Percentiles rank a stretch among this genome's conserved stretches.
phyloP scores from a whole-genome alignment of 2,113 vertebrate species.

The Thermophis baileyi region DNA sequence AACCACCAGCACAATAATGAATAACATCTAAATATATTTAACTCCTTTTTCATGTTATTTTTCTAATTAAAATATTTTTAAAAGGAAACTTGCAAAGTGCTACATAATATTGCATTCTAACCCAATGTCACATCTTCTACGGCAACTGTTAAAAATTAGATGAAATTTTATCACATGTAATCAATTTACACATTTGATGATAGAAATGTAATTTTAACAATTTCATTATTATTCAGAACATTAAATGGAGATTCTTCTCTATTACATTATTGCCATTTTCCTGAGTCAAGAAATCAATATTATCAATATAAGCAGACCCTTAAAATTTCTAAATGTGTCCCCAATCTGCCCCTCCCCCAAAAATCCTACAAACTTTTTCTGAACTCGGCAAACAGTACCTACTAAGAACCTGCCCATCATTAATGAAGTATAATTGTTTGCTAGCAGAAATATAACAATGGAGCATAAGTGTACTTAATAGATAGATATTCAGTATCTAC shows the following conservation, averaged over 20 bases:
- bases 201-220: neutral
- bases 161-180: neutral
- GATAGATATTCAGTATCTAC: neutral
- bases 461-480: neutral
- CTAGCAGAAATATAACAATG: neutral
- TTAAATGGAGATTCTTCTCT: neutral
- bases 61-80: neutral
- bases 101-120: neutral
- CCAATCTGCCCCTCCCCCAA: neutral
- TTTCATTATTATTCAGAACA: neutral
- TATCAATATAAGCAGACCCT: neutral
- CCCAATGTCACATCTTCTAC: neutral
- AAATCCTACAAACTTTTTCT: neutral
- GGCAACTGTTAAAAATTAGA: neutral
- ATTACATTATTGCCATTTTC: neutral
- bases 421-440: neutral
- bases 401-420: neutral
- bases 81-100: neutral
- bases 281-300: neutral
- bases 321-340: neutral
- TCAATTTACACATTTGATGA: neutral
- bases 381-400: neutral
- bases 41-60: neutral
- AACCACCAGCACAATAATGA: neutral
- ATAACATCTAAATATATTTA: neutral